Evolutionary conservation across 2,113 vertebrate genomes (phyloP).

Genomic region (Hippocampus comes): DNA sequence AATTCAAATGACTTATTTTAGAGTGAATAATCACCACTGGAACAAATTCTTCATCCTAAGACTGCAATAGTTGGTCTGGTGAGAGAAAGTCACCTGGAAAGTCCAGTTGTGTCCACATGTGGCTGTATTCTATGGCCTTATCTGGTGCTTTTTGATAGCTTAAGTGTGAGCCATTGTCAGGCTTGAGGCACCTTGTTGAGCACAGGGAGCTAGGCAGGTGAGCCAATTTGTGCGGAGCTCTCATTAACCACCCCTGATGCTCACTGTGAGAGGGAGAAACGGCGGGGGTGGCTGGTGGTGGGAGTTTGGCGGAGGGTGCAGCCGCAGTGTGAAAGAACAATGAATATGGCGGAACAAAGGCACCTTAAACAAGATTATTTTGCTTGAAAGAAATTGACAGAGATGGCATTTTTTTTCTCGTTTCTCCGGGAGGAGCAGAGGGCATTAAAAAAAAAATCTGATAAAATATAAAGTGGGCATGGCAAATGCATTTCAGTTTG

Average conservation of each 20-base stretch:
- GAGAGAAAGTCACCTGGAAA: not conserved
- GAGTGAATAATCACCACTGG: not conserved
- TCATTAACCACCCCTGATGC: slow-evolving; percentile 56
- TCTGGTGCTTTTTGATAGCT: slow-evolving; percentile 19
- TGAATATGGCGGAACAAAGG: not conserved
- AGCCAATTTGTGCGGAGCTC: slow-evolving; percentile 47
- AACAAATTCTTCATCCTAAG: not conserved
- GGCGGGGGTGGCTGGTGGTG: not conserved
- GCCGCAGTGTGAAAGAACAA: slow-evolving; percentile 8
- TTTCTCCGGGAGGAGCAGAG: slow-evolving; percentile 5
- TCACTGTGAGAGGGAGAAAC: slow-evolving; percentile 13
- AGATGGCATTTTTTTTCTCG: slow-evolving; percentile 15
- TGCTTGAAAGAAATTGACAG: slow-evolving; percentile 21
- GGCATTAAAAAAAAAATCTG: not conserved
- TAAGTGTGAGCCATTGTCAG: slow-evolving; percentile 31
- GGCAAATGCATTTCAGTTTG: slow-evolving; percentile 12
- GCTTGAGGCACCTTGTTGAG: slow-evolving; percentile 30
- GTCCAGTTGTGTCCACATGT: not conserved
- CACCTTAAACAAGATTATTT: not conserved
- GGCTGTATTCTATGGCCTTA: not conserved
- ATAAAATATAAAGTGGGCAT: slow-evolving; percentile 12
- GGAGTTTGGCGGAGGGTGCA: no score
- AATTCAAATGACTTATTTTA: no score
- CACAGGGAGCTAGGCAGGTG: slow-evolving; percentile 44
- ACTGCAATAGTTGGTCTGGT: not conserved